A percentile compares a stretch with the other conserved stretches of the same genome.
Evolutionary conservation across 2,888 invertebrate genomes (phyloP).

Genomic region (Meiosimyza platycephala): DNA sequence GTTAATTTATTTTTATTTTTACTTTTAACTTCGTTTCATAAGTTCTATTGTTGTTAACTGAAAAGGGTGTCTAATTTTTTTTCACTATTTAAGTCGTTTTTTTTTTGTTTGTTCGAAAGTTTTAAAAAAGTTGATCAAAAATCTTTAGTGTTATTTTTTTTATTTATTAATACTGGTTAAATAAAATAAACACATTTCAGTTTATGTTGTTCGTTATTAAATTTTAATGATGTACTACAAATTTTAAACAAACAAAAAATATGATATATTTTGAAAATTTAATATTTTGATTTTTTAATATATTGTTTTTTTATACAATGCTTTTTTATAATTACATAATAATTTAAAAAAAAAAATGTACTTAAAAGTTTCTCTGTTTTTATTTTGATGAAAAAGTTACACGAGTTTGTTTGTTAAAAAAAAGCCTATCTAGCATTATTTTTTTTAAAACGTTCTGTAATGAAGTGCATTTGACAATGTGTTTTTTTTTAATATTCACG

Average conservation of each 20-base stretch:
- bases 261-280: neutral
- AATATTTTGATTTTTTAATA: conserved; percentile 20
- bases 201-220: conserved; percentile 20
- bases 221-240: conserved; percentile 23
- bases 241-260: neutral
- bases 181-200: conserved; percentile 22
- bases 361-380: conserved; percentile 33
- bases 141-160: conserved; percentile 11
- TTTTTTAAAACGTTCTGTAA: conserved; percentile 49
- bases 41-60: conserved; percentile 9
- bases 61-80: conserved; percentile 11
- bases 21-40: conserved; percentile 1
- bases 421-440: conserved; percentile 52
- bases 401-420: conserved; percentile 46
- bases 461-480: conserved; percentile 49
- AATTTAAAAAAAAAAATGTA: conserved; percentile 30
- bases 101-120: conserved; percentile 15
- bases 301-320: conserved; percentile 32
- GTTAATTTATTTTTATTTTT: conserved; percentile 10
- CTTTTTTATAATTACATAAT: conserved; percentile 36
- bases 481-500: conserved; percentile 40
- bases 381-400: conserved; percentile 42
- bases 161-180: conserved; percentile 18
- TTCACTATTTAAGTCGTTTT: neutral
- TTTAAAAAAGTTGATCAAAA: neutral